These are phyloP conservation scores for Sclerurus mexicanus DNA, from an alignment of 2,113 vertebrate species.

Conservation along the genomic window DNA sequence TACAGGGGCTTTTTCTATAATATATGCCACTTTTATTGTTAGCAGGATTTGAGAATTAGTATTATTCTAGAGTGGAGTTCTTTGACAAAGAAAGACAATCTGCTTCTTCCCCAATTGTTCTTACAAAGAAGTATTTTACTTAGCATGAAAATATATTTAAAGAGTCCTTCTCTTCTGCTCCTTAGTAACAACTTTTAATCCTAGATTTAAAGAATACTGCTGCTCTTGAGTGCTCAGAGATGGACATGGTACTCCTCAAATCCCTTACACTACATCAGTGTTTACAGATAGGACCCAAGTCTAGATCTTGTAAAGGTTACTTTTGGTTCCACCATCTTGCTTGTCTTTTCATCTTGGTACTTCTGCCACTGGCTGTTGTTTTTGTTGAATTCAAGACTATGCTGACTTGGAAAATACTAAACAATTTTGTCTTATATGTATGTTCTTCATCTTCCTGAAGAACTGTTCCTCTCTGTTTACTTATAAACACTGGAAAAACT, in stretches of 20 bases:
- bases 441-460: background rate
- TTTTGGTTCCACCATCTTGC: background rate
- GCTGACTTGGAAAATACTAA: background rate
- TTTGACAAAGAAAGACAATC: background rate
- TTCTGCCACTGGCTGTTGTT: background rate
- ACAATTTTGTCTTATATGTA: background rate
- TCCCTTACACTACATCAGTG: background rate
- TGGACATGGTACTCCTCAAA: background rate
- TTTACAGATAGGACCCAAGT: background rate
- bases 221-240: background rate
- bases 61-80: background rate
- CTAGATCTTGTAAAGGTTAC: background rate
- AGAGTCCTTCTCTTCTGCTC: background rate
- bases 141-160: background rate
- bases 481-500: background rate
- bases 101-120: background rate
- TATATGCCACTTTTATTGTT: background rate
- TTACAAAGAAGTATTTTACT: background rate
- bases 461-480: background rate
- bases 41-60: background rate
- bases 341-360: background rate
- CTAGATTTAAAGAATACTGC: background rate
- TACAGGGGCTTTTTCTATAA: background rate
- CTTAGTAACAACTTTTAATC: background rate
- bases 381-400: background rate